Percentiles rank a stretch among this genome's conserved stretches.
These are phyloP conservation scores for Maniola hyperantus DNA, from an alignment of 2,888 invertebrate genomes.

Conservation along the genomic window DNA sequence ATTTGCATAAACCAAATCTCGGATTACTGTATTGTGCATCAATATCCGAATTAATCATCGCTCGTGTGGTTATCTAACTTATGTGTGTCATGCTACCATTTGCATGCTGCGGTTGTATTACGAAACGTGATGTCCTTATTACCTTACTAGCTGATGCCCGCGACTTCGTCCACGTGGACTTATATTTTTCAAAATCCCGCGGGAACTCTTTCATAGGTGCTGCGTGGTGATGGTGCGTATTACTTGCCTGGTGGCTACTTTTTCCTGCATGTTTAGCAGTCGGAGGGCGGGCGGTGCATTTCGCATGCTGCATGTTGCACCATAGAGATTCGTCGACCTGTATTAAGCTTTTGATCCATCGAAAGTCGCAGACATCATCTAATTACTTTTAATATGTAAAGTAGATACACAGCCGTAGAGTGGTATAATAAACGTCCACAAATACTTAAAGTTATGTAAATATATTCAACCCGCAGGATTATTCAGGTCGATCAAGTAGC, in stretches of 20 bases:
- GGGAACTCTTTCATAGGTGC: no score
- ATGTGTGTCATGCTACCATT: not conserved
- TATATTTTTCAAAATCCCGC: no score
- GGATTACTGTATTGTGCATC: slow-evolving; percentile 5
- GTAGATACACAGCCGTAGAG: not conserved
- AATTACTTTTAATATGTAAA: not conserved
- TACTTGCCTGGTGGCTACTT: no score
- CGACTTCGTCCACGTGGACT: no score
- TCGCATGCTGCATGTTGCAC: no score
- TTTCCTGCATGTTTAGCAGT: no score
- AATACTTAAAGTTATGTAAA: slow-evolving; percentile 22
- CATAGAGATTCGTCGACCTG: no score
- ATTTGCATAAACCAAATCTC: slow-evolving; percentile 11
- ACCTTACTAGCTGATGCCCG: no score
- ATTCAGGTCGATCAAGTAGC: slow-evolving; percentile 24
- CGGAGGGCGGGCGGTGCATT: no score
- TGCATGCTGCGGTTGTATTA: not conserved
- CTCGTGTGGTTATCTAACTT: not conserved
- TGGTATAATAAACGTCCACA: not conserved
- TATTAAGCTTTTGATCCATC: no score
- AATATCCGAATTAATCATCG: slow-evolving; percentile 6
- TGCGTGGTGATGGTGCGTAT: no score
- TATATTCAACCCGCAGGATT: slow-evolving; percentile 22
- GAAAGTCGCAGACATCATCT: not conserved
- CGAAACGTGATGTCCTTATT: not conserved